Percentiles rank a stretch among this genome's conserved stretches.
Conservation (phyloP, 2,797 vertebrate genomes). For the Gallinago stenura region DNA sequence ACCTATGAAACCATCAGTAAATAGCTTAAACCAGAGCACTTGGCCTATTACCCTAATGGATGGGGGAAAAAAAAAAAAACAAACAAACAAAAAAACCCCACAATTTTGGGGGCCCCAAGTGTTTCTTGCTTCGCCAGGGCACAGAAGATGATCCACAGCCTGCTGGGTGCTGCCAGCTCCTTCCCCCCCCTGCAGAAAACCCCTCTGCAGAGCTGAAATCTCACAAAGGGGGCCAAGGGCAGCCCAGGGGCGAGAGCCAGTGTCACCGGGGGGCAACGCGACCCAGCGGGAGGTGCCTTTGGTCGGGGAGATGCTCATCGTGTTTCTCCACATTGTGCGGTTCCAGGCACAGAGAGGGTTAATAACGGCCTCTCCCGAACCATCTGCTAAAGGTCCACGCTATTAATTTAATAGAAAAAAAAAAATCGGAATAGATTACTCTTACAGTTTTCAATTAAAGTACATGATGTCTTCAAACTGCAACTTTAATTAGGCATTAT, state of each 20-base stretch:
- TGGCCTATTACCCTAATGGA: accelerated
- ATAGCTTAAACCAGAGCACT: background rate
- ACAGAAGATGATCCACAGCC: background rate
- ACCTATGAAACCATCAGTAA: accelerated
- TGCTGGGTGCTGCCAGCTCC: background rate
- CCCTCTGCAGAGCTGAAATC: background rate
- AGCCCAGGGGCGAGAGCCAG: background rate
- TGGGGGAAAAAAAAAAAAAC: background rate
- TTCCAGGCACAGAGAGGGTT: conserved; percentile 25
- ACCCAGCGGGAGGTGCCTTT: accelerated
- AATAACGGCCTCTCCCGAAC: conserved; percentile 59
- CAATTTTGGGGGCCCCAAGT: background rate
- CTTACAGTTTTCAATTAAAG: conserved; percentile 70
- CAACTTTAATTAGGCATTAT: conserved; percentile 71
- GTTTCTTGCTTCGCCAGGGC: background rate
- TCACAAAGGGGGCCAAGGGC: background rate
- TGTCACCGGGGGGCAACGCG: background rate
- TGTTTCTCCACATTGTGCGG: background rate
- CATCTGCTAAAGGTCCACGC: conserved; percentile 75
- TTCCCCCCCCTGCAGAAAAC: background rate
- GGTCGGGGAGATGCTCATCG: background rate
- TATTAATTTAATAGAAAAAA: conserved; percentile 69
- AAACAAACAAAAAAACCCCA: accelerated
- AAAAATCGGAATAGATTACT: conserved; percentile 58
- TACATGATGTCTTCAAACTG: conserved; percentile 67